Evolutionary conservation across 2,113 vertebrate species (phyloP), one percentile per base, ranked within the genome.

Genomic region (human (Homo sapiens)): DNA sequence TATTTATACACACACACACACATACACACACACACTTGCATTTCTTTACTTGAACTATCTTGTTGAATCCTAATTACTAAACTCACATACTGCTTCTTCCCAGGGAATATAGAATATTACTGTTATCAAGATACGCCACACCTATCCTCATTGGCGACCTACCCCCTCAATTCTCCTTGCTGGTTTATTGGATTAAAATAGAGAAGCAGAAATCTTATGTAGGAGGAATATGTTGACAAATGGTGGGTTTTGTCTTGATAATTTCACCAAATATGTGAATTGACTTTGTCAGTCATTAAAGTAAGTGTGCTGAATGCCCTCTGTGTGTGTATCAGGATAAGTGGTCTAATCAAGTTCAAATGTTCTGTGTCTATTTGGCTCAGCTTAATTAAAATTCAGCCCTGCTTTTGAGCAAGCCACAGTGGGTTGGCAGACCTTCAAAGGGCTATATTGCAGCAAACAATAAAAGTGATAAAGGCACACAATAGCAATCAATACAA

Each of bases 381-480:
- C 94, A 78, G 94, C 98, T 98, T 98, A 98, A 98, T 99, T 98
- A 99, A 98, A 98, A 99, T 99, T 98, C 98, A 98, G 52, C 85
- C 97, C 98, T 96, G 96, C 95, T 91, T 98, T 98, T 98, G 98
- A 98, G 97, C 83, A 98, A 99, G 98, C 98, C 72, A 80, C 98
- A 98, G 98, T 98, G 97, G 97, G 98, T 98, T 99, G 98, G 98
- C 99, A 99, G 98, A 98, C 98, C 98, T 98, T 99, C 98, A 98
- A 98, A 98, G 98, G 96, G 93, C 95, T 98, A 97, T 96, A 97
- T 97, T 98, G 97, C 98, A 98, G 98, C 96, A 98, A 98, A 98
- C 97, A 98, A 97, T 98, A 97, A 98, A 98, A 98, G 92, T 97
- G 96, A 98, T 98, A 98, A 98, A 99, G 94, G 88, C 90, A 38